Conservation (phyloP, 1,140 invertebrate genomes). For the Neomicropteryx cornuta region DNA sequence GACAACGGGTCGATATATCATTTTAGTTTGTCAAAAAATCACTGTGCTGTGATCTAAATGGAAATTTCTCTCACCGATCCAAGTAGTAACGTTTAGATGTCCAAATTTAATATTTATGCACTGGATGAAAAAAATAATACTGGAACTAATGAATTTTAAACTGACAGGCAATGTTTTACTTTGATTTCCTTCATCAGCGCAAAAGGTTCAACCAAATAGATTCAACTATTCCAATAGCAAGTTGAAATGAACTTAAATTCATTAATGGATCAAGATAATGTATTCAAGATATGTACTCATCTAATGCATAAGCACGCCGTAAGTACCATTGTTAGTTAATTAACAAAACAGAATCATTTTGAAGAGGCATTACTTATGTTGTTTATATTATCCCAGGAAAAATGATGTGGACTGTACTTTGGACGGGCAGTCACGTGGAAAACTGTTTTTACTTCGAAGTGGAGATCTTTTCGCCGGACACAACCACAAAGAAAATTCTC, state of each 20-base stretch:
- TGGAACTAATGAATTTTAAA: too few species aligned
- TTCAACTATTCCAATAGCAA: too few species aligned
- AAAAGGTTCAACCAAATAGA: too few species aligned
- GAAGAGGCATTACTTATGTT: background rate
- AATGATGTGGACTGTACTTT: constrained; percentile 41
- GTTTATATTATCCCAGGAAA: constrained; percentile 23
- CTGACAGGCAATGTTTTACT: too few species aligned
- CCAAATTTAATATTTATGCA: too few species aligned
- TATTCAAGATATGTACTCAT: background rate
- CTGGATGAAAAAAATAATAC: too few species aligned
- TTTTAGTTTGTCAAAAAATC: too few species aligned
- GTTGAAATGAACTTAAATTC: background rate
- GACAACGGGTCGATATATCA: too few species aligned
- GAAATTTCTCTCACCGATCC: too few species aligned
- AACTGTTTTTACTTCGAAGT: constrained; percentile 36
- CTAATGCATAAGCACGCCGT: background rate
- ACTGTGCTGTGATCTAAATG: too few species aligned
- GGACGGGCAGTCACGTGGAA: constrained; percentile 30
- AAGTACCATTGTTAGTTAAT: background rate
- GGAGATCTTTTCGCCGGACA: constrained; percentile 32
- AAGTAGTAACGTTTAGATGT: too few species aligned
- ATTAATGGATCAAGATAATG: background rate
- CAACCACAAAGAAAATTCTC: constrained; percentile 33
- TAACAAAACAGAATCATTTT: background rate
- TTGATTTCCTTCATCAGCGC: too few species aligned